Evolutionary conservation across 1,140 invertebrate species (phyloP).

Genomic region (Mamestra configurata): DNA sequence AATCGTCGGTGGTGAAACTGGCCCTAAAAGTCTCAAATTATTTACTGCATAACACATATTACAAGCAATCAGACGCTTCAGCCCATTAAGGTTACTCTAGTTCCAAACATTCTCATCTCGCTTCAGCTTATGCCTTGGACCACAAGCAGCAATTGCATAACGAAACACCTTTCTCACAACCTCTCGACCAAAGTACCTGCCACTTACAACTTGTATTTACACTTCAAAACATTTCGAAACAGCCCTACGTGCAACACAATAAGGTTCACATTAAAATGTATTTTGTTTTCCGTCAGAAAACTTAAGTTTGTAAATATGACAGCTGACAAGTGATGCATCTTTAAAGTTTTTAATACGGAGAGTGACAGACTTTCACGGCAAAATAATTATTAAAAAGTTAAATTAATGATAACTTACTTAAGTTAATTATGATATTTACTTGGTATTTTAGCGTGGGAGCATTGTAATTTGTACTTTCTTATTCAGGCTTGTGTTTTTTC

Average conservation of each 20-base stretch:
- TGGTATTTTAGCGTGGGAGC: background rate
- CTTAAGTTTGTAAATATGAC: conserved; percentile 21
- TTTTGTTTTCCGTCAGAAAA: background rate
- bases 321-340: conserved; percentile 40
- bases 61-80: too few relatives aligned
- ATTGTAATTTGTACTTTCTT: background rate
- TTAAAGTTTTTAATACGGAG: background rate
- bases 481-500: background rate
- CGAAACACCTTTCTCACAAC: conserved; percentile 74
- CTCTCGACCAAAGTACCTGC: conserved; percentile 64
- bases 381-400: conserved; percentile 33
- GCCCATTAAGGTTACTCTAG: background rate
- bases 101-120: background rate
- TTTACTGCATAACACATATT: too few relatives aligned
- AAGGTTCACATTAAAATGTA: background rate
- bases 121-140: background rate
- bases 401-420: conserved; percentile 28
- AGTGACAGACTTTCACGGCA: conserved; percentile 39
- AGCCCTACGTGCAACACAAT: background rate
- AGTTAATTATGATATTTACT: background rate
- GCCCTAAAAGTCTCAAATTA: too few relatives aligned
- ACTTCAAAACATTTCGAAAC: background rate
- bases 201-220: conserved; percentile 37
- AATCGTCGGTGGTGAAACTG: too few relatives aligned
- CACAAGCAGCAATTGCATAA: conserved; percentile 53